Base-by-base conservation (phyloP, 2,888 invertebrate genomes). In the Lithosia quadra region DNA sequence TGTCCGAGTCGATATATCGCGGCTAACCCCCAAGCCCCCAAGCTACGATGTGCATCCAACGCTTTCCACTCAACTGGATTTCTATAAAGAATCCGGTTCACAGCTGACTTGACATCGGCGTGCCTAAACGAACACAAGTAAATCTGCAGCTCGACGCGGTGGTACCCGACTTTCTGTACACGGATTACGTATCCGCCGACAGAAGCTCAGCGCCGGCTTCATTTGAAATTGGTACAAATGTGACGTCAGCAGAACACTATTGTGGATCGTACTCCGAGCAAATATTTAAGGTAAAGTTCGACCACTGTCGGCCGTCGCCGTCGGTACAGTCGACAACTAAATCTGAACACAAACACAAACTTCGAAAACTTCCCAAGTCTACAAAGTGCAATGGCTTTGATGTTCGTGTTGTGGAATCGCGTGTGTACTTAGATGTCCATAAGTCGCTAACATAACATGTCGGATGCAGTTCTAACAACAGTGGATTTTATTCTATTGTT, bases 161-260 rank as follows among this genome's bases (percentile, higher is more conserved):
- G 70, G 11, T 67, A 63, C 56, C 34, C 39, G 39, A 18, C 34
- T 28, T 53, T 21, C 22, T 24, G 33, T n/a, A 56, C 53, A 28
- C 65, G 59, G 62, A n/a, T 28, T 71, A n/a, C 65, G 71, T 65
- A 71, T 74, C 80, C 79, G 77, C 61, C 60, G 72, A 8, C 68
- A 57, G 49, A n/a, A 49, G n/a, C n/a, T 43, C 9, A 49, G 5
- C 49, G n/a, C n/a, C 67, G 58, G 24, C 56, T 62, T 72, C 65
- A 75, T 69, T 77, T 77, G 39, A 63, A 72, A 78, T n/a, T n/a
- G n/a, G n/a, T 65, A 72, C 39, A 78, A 78, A 78, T 68, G 43
- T 65, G 65, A 72, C 75, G 49, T 72, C 68, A 69, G 69, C 63
- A 62, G 39, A 67, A 63, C 43, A 28, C 39, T 53, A 5, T 13